phyloP scores from a whole-genome alignment of 2,797 vertebrate genomes.

The Coranthus polyacanthus region DNA sequence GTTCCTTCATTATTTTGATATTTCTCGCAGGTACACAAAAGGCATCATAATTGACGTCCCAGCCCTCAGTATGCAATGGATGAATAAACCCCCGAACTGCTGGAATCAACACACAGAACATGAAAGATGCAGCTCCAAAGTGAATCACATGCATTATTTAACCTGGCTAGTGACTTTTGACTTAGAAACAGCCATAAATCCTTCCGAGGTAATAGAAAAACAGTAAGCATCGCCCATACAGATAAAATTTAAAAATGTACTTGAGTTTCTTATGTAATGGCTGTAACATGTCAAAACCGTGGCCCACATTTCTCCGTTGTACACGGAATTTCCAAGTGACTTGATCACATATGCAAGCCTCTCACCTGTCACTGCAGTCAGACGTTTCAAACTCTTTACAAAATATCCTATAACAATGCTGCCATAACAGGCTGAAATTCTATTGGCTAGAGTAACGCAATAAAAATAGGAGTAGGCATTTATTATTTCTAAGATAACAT shows the following conservation, averaged over 20 bases:
- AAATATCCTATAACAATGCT: background rate
- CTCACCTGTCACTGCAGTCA: no score
- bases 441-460: no score
- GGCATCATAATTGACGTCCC: constrained; percentile 13
- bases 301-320: no score
- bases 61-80: background rate
- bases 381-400: background rate
- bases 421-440: background rate
- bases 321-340: no score
- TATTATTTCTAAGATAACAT: no score
- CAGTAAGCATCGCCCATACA: no score
- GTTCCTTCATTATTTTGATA: constrained; percentile 12
- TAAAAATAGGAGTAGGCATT: no score
- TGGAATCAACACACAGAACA: constrained; percentile 3
- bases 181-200: constrained; percentile 7
- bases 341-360: no score
- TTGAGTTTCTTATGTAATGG: background rate
- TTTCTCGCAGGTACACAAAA: background rate
- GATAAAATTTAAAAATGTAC: no score
- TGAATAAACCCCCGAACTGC: background rate
- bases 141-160: constrained; percentile 2
- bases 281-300: background rate
- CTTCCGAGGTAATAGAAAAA: background rate
- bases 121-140: constrained; percentile 8
- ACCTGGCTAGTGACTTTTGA: constrained; percentile 2